Conservation (phyloP, 2,113 vertebrate genomes). For the Sorex araneus region DNA sequence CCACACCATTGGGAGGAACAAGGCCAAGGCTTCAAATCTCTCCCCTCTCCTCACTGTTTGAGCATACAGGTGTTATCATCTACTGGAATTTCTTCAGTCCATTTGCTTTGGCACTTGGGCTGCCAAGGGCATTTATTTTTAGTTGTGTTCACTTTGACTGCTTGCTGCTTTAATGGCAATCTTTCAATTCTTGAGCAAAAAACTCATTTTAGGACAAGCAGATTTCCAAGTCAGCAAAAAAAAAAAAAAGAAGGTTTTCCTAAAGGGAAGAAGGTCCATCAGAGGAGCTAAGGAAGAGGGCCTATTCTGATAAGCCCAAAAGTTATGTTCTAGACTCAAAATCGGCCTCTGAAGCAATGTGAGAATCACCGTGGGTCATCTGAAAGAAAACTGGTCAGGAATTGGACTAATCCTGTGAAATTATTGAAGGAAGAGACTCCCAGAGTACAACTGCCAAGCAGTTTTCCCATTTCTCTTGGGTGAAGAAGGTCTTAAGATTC, state of each 20-base stretch:
- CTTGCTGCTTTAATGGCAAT: constrained; percentile 62
- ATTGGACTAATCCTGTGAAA: not conserved
- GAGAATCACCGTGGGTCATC: not conserved
- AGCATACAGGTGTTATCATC: not conserved
- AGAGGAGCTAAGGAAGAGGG: not conserved
- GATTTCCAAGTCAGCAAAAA: constrained; percentile 69
- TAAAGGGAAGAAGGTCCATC: not conserved
- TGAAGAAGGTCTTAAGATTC: not conserved
- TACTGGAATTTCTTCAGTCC: constrained; percentile 63
- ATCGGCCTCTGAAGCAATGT: not conserved
- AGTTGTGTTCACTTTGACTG: constrained; percentile 56
- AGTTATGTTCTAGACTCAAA: not conserved
- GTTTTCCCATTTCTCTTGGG: not conserved
- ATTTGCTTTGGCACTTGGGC: constrained; percentile 74
- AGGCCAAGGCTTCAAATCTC: not conserved
- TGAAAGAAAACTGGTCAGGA: not conserved
- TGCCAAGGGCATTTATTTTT: constrained; percentile 83
- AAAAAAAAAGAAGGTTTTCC: constrained; percentile 62
- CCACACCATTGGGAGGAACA: not conserved
- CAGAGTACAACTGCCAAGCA: not conserved
- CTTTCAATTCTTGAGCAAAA: constrained; percentile 79
- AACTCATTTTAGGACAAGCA: constrained; percentile 63
- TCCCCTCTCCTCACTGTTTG: not conserved
- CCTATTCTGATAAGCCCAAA: not conserved
- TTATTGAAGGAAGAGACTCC: not conserved